Evolutionary conservation across 1,140 invertebrate genomes (phyloP), one percentile per base, ranked within the genome.

Genomic region (Solenopsis invicta): DNA sequence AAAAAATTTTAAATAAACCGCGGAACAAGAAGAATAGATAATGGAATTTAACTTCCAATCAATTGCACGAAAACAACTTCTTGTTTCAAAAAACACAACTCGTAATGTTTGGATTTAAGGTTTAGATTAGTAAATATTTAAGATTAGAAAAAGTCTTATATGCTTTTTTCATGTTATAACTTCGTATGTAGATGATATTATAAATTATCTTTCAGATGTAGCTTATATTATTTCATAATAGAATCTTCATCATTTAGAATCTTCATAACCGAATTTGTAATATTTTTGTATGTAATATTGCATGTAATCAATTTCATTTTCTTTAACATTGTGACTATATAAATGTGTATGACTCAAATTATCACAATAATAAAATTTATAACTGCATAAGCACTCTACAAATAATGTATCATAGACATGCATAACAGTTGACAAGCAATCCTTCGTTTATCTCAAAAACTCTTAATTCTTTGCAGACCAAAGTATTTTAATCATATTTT

Each of bases 241-340:
- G 0, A 64, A n/a, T n/a, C n/a, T n/a, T n/a, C 13, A n/a, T 78
- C 59, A 59, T 59, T 76, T 76, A 59, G 16, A 81, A 69, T 45
- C 9, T 78, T 41, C 13, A 2, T 64, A 50, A 4, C 37, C 3
- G 8, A 69, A 10, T 69, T 71, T 69, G 10, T 69, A 80, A 69
- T 71, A 69, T 71, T 71, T 81, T 24, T 78, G 56, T 78, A 37
- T 29, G 50, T 21, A 74, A 86, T 69, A 72, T 52, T 84, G 13
- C 75, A 61, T 3, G 18, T 24, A 16, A 72, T 61, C 10, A 62
- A 75, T 56, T 45, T 45, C n/a, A 45, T 77, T 81, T 66, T 48
- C 74, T 3, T 80, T 29, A 41, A 13, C n/a, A 52, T 24, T 10
- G n/a, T n/a, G 12, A 24, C 21, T 48, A 50, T 21, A 56, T 64